These are phyloP conservation scores for Brachynemurus nebulosus DNA, from an alignment of 2,888 invertebrate genomes.

Conservation along the genomic window DNA sequence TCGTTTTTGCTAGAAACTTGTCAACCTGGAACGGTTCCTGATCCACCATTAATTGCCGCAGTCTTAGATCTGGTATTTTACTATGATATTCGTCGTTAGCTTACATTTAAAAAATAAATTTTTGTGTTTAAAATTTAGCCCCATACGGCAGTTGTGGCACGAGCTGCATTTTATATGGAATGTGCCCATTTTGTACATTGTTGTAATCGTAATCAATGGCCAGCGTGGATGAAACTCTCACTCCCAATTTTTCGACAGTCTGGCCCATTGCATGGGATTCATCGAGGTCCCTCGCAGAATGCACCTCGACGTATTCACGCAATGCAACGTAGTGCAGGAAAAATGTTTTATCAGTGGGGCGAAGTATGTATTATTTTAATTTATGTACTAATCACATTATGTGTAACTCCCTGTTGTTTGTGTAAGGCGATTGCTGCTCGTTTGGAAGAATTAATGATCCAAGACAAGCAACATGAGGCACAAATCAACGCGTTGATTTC, in stretches of 20 bases:
- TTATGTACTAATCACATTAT: not conserved
- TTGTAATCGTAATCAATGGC: constrained; percentile 98
- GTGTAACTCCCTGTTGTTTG: constrained; percentile 5
- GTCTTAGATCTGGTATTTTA: constrained; percentile 74
- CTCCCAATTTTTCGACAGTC: constrained; percentile 59
- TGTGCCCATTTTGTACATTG: constrained; percentile 94
- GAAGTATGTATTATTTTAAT: constrained; percentile 41
- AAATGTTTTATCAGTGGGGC: constrained; percentile 96
- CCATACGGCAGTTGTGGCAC: constrained; percentile 83
- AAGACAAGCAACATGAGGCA: constrained; percentile 60
- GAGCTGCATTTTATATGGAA: constrained; percentile 86
- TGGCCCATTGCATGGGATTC: constrained; percentile 38
- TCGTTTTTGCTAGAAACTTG: constrained; percentile 90
- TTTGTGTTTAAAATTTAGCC: constrained; percentile 45
- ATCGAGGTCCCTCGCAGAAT: constrained; percentile 35
- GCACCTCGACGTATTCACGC: constrained; percentile 51
- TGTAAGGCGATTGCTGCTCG: constrained; percentile 65
- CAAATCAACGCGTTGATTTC: constrained; percentile 50
- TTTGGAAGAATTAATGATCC: constrained; percentile 77
- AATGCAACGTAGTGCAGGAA: constrained; percentile 81
- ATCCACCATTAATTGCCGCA: constrained; percentile 89
- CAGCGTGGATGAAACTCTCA: constrained; percentile 90
- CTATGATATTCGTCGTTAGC: not conserved
- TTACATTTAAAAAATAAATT: not conserved
- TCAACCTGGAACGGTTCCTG: constrained; percentile 91